phyloP scores from a whole-genome alignment of 2,113 vertebrate species.

The Gallinago undulata region DNA sequence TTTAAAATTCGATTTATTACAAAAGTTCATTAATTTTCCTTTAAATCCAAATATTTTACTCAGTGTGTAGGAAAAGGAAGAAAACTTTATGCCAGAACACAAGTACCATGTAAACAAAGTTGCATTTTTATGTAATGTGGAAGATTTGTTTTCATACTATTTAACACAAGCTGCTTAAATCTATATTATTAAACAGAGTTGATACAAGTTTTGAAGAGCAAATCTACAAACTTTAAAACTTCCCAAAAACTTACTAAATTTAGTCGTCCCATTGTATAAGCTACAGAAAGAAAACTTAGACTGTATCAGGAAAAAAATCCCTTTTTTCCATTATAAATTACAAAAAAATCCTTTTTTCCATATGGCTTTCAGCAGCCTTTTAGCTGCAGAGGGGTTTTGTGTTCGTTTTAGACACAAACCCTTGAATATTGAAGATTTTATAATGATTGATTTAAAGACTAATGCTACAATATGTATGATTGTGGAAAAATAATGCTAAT shows the following conservation, averaged over 20 bases:
- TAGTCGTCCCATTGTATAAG: neutral
- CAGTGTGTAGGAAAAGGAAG: neutral
- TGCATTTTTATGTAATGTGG: neutral
- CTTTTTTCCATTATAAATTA: neutral
- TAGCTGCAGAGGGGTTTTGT: neutral
- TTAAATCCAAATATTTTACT: neutral
- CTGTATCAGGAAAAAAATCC: neutral
- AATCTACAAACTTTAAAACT: neutral
- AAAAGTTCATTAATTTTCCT: neutral
- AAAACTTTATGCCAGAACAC: neutral
- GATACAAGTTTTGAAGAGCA: neutral
- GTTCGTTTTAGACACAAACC: neutral
- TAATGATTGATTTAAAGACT: neutral
- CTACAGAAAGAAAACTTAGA: neutral
- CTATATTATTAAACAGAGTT: fast-evolving
- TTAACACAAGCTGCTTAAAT: neutral
- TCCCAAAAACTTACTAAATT: neutral
- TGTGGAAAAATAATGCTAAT: neutral
- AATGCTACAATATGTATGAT: neutral
- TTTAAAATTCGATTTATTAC: neutral
- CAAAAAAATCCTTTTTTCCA: neutral
- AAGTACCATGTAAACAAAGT: neutral
- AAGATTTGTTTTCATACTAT: neutral
- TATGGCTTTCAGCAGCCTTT: neutral
- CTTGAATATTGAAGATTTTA: neutral